A percentile compares a stretch with the other conserved stretches of the same genome.
Evolutionary conservation across 2,797 vertebrate species (phyloP).

Genomic region (Falco naumanni): DNA sequence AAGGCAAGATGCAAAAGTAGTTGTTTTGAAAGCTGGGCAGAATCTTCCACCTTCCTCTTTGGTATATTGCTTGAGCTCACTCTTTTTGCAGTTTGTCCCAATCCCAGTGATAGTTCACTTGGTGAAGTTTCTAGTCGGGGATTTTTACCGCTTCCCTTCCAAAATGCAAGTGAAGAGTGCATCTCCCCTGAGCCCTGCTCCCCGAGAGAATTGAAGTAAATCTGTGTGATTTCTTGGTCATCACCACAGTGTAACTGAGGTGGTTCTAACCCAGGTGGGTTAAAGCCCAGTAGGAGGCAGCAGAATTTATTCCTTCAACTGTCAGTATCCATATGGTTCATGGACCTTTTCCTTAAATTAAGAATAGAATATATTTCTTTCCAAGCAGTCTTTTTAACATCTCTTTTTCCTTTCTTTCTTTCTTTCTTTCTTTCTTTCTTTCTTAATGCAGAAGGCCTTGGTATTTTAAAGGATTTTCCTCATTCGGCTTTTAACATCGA

Average conservation of each 20-base stretch:
- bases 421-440: neutral
- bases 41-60: neutral
- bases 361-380: neutral
- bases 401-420: neutral
- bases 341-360: neutral
- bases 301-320: neutral
- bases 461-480: slow-evolving; percentile 86
- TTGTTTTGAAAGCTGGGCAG: neutral
- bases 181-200: neutral
- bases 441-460: slow-evolving; percentile 85
- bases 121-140: neutral
- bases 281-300: neutral
- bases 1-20: neutral
- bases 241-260: neutral
- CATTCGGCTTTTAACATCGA: slow-evolving; percentile 88
- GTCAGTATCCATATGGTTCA: neutral
- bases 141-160: neutral
- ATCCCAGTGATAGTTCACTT: neutral
- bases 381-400: neutral
- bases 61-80: neutral
- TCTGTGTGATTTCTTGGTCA: neutral
- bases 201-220: neutral
- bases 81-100: neutral
- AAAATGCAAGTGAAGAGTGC: neutral
- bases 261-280: neutral